Conservation (phyloP, 2,888 invertebrate species). For the Perizoma flavofasciatum region DNA sequence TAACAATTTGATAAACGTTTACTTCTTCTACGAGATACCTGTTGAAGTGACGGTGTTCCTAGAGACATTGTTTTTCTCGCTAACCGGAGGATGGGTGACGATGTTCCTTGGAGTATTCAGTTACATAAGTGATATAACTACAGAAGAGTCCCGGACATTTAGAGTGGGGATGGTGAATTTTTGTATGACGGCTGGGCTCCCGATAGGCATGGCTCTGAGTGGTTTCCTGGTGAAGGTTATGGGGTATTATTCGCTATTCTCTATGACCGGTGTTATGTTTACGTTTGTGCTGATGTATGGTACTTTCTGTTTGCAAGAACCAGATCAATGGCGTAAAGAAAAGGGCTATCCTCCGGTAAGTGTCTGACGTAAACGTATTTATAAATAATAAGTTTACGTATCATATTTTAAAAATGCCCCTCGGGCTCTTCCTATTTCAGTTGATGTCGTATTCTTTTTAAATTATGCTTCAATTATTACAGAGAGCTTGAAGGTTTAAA, state of each 20-base stretch:
- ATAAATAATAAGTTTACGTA: too few relatives aligned
- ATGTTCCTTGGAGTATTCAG: constrained; percentile 85
- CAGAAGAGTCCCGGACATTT: constrained; percentile 82
- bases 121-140: constrained; percentile 85
- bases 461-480: too few relatives aligned
- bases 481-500: too few relatives aligned
- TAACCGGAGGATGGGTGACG: constrained; percentile 83
- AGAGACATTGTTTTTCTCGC: constrained; percentile 79
- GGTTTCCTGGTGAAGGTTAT: constrained; percentile 72
- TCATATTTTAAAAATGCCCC: too few relatives aligned
- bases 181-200: constrained; percentile 83
- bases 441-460: neutral
- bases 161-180: constrained; percentile 86
- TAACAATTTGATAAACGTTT: constrained; percentile 81
- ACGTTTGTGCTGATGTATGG: constrained; percentile 88
- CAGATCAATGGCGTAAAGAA: constrained; percentile 68
- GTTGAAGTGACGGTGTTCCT: constrained; percentile 79
- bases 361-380: constrained; percentile 26
- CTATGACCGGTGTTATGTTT: constrained; percentile 66
- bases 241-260: constrained; percentile 77
- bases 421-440: neutral
- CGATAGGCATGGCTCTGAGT: constrained; percentile 81
- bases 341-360: constrained; percentile 68
- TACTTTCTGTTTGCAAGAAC: constrained; percentile 87
- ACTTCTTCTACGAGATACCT: constrained; percentile 83